Base-by-base conservation (phyloP, 2,797 vertebrate genomes). In the Anas capensis region DNA sequence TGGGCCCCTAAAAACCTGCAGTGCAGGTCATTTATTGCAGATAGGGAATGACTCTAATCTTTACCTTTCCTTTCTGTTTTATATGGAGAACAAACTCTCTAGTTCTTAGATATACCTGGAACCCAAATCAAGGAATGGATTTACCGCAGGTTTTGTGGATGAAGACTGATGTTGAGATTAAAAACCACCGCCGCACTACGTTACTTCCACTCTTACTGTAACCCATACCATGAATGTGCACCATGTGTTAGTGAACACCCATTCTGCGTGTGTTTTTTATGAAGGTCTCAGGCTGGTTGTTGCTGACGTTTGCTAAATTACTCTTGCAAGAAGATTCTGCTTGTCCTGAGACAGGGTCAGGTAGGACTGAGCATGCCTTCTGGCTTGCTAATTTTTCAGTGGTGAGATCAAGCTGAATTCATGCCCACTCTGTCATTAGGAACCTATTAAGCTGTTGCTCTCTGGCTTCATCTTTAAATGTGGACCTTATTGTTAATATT, bases 401-500 rank as follows among this genome's bases (percentile, higher is more conserved):
- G 66, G 29, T 86, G 81, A 72, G 16, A 42, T 78, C 38, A 76
- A 65, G 42, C 49, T 92, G 56, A 68, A 29, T 88, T 84, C 42
- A 48, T 48, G 8, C 38, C 38, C 8, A 3, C 54, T 88, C 62
- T 82, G 70, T 84, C 62, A 33, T 78, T 88, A 58, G 69, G 33
- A 92, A 46, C 36, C 77, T 58, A 53, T 7, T 81, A 65, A 83
- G 65, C 38, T 60, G 13, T 38, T 58, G 6, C 18, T 48, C 3
- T 65, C 6, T 61, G 51, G 46, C 40, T 76, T 83, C 15, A 9
- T 61, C 48, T 88, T 79, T 76, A 83, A 86, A 58, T 1, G 2
- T 4, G 0, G 0, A 24, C 29, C 34, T 90, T 91, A 53, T 29
- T 71, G 4, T 68, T 85, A 76, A 36, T 0, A 0, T 71, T 85